phyloP scores from a whole-genome alignment of 2,797 vertebrate species.

The Champsocephalus gunnari region DNA sequence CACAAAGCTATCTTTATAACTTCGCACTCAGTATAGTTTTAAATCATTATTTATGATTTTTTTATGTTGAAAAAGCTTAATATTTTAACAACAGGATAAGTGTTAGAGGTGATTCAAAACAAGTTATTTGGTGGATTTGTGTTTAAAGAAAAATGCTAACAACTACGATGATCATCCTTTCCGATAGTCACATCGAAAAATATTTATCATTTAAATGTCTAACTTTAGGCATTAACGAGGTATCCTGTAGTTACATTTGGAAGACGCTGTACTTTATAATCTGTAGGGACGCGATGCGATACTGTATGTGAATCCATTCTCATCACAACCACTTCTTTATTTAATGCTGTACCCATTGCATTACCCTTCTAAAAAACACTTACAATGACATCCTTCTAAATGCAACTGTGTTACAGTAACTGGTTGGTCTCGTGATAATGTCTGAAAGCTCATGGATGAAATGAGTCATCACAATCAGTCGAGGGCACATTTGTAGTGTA shows the following conservation, averaged over 20 bases:
- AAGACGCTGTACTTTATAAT: not conserved
- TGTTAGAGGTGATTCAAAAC: constrained; percentile 22
- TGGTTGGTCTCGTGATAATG: not conserved
- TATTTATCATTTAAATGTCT: too few relatives aligned
- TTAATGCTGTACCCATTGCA: not conserved
- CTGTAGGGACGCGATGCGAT: too few relatives aligned
- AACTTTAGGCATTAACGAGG: too few relatives aligned
- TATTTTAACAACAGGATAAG: constrained; percentile 45
- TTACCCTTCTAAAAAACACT: not conserved
- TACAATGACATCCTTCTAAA: not conserved
- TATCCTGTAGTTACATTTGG: too few relatives aligned
- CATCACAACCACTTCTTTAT: not conserved
- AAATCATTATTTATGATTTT: constrained; percentile 47
- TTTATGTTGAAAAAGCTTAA: constrained; percentile 43
- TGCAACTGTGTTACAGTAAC: not conserved
- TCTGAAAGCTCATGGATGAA: not conserved
- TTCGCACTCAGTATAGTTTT: constrained; percentile 19
- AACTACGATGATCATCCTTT: not conserved
- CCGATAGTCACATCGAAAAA: too few relatives aligned
- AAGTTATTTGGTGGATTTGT: not conserved
- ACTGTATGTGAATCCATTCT: not conserved
- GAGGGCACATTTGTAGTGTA: constrained; percentile 1
- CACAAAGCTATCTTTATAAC: constrained; percentile 9
- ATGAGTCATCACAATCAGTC: not conserved
- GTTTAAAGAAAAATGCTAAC: not conserved